phyloP scores from a whole-genome alignment of 2,797 vertebrate genomes.

The Etheostoma perlongum region DNA sequence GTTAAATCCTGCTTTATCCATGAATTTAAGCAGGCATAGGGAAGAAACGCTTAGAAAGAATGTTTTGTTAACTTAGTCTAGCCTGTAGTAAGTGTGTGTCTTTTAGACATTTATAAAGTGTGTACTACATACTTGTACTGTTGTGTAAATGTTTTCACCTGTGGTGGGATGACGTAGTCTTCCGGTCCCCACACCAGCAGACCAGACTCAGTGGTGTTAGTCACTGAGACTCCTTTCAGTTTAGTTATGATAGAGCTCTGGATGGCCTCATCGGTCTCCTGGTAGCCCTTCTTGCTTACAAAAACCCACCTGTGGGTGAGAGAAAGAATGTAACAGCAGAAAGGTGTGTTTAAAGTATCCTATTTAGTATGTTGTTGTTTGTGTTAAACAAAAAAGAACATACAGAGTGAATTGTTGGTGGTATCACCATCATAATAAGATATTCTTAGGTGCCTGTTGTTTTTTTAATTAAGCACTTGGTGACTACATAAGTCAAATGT shows the following conservation, averaged over 20 bases:
- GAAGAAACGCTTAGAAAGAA: background rate
- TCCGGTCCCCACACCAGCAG: conserved; percentile 91
- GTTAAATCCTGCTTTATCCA: too few species aligned
- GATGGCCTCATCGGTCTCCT: conserved; percentile 89
- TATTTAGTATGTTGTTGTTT: background rate
- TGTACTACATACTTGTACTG: background rate
- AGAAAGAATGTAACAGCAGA: background rate
- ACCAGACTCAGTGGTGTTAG: conserved; percentile 88
- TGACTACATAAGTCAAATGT: background rate
- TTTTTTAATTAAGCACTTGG: background rate
- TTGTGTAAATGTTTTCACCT: conserved; percentile 80
- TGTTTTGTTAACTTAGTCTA: background rate
- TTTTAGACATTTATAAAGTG: background rate
- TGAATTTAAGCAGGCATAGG: background rate
- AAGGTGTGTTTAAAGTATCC: background rate
- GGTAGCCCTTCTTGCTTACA: conserved; percentile 92
- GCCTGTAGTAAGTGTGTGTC: background rate
- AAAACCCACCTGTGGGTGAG: conserved; percentile 91
- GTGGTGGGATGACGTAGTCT: conserved; percentile 93
- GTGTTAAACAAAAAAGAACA: background rate
- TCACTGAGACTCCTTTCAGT: conserved; percentile 90
- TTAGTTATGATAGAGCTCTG: conserved; percentile 93
- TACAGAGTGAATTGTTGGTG: background rate
- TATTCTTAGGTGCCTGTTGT: background rate
- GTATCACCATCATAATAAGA: background rate